Evolutionary conservation across 2,113 vertebrate genomes (phyloP).

Genomic region (Neotoma lepida): DNA sequence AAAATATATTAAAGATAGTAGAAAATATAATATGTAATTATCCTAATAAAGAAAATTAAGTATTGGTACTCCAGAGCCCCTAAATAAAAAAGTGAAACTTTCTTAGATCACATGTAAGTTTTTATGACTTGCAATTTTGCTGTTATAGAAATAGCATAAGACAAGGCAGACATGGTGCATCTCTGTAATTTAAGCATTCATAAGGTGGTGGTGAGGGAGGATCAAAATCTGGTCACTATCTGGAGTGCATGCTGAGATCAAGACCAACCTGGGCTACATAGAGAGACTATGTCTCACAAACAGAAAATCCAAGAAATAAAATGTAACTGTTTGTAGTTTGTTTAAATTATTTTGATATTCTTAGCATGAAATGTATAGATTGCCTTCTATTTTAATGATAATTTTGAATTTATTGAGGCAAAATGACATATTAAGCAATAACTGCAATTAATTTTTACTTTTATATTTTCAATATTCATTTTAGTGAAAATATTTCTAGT

Average conservation of each 20-base stretch:
- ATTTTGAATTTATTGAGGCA: constrained; percentile 4
- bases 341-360: constrained; percentile 28
- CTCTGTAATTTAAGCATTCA: neutral
- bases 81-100: neutral
- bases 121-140: constrained; percentile 8
- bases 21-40: neutral
- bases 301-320: neutral
- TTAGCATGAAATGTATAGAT: neutral
- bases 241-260: neutral
- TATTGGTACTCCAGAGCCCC: neutral
- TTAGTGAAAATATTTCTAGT: neutral
- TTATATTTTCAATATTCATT: neutral
- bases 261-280: neutral
- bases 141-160: neutral
- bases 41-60: neutral
- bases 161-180: no score
- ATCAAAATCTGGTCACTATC: neutral
- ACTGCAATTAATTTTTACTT: neutral
- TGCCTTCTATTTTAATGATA: neutral
- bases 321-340: neutral
- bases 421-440: constrained; percentile 36
- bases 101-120: neutral
- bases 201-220: no score
- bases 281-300: neutral
- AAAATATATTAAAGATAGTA: constrained; percentile 5